Evolutionary conservation across 35 echinoderm and acorn worm species (phyloP), one percentile per base, ranked within the genome.

Genomic region (Nesometra sesokonis): DNA sequence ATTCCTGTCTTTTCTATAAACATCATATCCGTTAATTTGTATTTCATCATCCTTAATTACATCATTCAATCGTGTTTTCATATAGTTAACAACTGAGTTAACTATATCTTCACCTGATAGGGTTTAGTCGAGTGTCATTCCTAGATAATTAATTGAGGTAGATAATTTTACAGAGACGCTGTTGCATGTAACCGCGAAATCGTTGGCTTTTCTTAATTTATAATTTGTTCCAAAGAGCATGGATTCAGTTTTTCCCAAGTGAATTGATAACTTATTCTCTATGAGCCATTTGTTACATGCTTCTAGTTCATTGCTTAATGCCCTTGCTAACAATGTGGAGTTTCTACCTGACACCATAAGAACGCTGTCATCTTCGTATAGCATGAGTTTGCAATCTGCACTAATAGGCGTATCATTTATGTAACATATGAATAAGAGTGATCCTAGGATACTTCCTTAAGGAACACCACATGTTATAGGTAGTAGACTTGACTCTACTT

Each of bases 211-310:
- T 3, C 32, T 82, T 5, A 82, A 30, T 19, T 34, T 34, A 15
- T 7, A 29, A 23, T 80, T 87, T 17, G 34, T 31, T 17, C 35
- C 86, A 76, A 87, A 87, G 33, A 87, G 30, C 17, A 87, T 87
- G 31, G 47, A 35, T 11, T 87, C 30, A 34, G 86, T 79, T 40
- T 79, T 79, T 15, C 86, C 77, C 32, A 80, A 35, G 38, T 87
- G 86, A 32, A 87, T 79, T 31, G 77, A 80, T 39, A 87, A 37
- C 79, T 79, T 87, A 29, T 87, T 87, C 23, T 87, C 86, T 31
- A 80, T 77, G 34, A 87, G 36, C 77, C 86, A 84, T 39, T 84
- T 38, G 35, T 39, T 78, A 35, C 77, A 76, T 32, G 86, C 32
- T n/a, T 87, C 57, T 36, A 84, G 35, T 39, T 39, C 82, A 36